Conservation (phyloP, 2,797 vertebrate species). For the Ciconia nigra region DNA sequence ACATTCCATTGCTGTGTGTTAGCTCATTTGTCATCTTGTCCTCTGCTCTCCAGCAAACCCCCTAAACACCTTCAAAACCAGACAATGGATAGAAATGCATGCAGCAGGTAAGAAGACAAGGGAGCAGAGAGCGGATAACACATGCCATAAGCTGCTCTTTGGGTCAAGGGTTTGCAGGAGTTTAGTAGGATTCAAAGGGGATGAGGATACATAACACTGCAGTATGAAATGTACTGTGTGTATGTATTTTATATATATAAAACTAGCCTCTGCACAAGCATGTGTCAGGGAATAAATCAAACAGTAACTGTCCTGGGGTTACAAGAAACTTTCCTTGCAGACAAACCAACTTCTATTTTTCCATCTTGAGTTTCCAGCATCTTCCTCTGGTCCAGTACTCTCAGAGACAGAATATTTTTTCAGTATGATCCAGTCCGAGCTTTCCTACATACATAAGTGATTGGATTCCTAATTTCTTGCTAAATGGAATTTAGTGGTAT, state of each 20-base stretch:
- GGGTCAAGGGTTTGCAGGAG: background rate
- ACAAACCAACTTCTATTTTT: background rate
- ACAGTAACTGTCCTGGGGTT: background rate
- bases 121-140: background rate
- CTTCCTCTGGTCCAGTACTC: background rate
- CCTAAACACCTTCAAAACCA: background rate
- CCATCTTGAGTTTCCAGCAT: background rate
- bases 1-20: constrained; percentile 40
- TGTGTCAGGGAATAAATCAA: background rate
- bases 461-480: background rate
- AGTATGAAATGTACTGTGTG: background rate
- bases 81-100: background rate
- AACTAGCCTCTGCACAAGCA: background rate
- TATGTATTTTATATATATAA: background rate
- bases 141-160: background rate
- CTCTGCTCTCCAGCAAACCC: background rate
- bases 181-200: background rate
- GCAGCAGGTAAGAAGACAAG: background rate
- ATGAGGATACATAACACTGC: background rate
- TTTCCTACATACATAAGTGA: background rate
- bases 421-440: background rate
- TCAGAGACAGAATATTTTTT: background rate
- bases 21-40: constrained; percentile 25
- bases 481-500: background rate
- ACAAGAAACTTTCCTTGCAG: background rate